Evolutionary conservation across 2,797 vertebrate genomes (phyloP), one percentile per base, ranked within the genome.

Genomic region (Lagocephalus sceleratus): DNA sequence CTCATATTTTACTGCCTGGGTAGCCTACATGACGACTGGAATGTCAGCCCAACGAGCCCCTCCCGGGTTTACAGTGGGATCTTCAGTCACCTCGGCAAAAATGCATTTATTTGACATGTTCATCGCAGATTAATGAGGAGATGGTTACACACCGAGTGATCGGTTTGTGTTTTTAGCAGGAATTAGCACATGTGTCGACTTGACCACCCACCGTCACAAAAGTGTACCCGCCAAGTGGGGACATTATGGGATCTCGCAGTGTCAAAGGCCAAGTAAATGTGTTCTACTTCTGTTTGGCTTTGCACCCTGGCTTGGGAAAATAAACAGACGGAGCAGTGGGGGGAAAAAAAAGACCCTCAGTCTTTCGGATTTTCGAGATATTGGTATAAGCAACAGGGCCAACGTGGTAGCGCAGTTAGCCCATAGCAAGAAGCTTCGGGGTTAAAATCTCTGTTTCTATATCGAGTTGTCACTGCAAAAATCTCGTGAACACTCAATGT

Each of bases 201-300:
- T 62, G 63, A 70, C 71, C 54, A 59, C 55, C 53, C 57, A 61
- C 52, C 35, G 47, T 64, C 53, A 65, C 52, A 46, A 61, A 73
- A 62, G 57, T 76, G 32, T 51, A 46, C 52, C 54, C 55, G 55
- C 43, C 64, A 77, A 57, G 32, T 51, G 41, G 57, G 71, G 43
- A 56, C 23, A 40, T 62, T 41, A 47, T 40, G 35, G 40, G 53
- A 60, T 63, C 42, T 26, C 23, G 29, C 11, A 5, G 19, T 57
- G 49, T 73, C 32, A 48, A 54, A 22, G 52, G 56, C 47, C 51
- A 56, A 56, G 19, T 43, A 55, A 61, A 70, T 69, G 44, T 65
- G 69, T 66, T 76, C 53, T 68, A 65, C 60, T 72, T 71, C 63
- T 75, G 76, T 83, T 79, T 79, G 71, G 67, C 67, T 82, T 66